phyloP scores from a whole-genome alignment of 2,113 vertebrate genomes.

The Lepus timidus region DNA sequence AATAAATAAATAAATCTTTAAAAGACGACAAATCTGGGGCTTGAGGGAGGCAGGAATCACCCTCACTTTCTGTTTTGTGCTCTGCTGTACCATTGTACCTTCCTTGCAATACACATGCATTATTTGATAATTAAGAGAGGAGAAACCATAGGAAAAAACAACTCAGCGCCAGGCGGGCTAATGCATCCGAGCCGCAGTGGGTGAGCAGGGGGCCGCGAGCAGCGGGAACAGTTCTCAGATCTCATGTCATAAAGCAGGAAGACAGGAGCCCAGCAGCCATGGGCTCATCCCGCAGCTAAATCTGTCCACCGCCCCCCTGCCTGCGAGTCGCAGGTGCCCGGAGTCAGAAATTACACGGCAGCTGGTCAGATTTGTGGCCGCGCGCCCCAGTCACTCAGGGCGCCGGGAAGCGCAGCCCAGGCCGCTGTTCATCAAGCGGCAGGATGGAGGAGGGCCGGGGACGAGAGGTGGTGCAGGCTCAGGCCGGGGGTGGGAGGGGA shows the following conservation, averaged over 20 bases:
- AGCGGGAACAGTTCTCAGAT: accelerated
- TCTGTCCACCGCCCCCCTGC: background rate
- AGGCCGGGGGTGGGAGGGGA: too few relatives aligned
- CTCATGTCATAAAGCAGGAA: background rate
- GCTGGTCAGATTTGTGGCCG: slow-evolving; percentile 8
- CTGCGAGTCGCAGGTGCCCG: background rate
- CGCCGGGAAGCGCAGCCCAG: background rate
- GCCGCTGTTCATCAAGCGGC: background rate
- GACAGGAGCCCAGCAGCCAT: background rate
- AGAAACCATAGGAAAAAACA: background rate
- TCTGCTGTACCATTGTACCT: background rate
- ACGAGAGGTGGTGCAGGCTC: too few relatives aligned
- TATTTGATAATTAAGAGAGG: slow-evolving; percentile 33
- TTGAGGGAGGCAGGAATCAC: accelerated
- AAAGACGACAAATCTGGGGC: too few relatives aligned
- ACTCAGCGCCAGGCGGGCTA: background rate
- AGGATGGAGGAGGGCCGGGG: accelerated
- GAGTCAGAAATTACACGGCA: slow-evolving; percentile 17
- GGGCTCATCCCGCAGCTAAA: background rate
- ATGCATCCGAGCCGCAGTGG: accelerated
- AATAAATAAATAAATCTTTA: too few relatives aligned
- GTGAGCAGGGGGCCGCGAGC: accelerated
- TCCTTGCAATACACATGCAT: background rate
- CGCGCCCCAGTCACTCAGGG: background rate
- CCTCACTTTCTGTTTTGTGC: background rate